Conservation (phyloP, 2,888 invertebrate genomes). For the Pilophorus perplexus region DNA sequence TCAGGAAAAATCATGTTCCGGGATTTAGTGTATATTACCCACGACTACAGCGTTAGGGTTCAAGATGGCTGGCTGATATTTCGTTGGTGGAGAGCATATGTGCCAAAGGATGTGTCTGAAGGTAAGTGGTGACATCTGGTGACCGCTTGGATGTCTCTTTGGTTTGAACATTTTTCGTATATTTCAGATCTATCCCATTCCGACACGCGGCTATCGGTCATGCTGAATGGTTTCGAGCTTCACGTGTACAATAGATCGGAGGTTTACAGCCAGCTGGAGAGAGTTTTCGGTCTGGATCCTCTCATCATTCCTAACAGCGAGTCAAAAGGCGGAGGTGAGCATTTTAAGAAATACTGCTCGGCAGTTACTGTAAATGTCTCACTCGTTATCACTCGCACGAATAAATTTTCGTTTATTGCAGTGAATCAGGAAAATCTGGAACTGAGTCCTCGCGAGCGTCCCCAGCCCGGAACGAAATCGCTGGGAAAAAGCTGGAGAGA, state of each 20-base stretch:
- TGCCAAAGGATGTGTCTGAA: slow-evolving; percentile 92
- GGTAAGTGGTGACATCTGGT: no score
- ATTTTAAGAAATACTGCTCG: no score
- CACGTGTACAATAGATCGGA: slow-evolving; percentile 92
- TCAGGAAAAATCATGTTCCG: slow-evolving; percentile 98
- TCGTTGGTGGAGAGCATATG: slow-evolving; percentile 95
- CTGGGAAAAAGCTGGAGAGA: slow-evolving; percentile 91
- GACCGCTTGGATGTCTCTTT: neutral
- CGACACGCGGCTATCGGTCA: slow-evolving; percentile 84
- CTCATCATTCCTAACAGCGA: slow-evolving; percentile 62
- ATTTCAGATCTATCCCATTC: slow-evolving; percentile 87
- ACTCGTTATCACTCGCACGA: no score
- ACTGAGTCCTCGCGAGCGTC: slow-evolving; percentile 54
- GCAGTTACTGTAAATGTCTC: no score
- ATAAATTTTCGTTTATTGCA: no score
- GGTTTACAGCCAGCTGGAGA: slow-evolving; percentile 81
- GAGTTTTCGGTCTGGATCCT: slow-evolving; percentile 79
- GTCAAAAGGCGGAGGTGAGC: slow-evolving; percentile 23
- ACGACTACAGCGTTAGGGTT: slow-evolving; percentile 87
- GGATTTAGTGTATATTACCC: slow-evolving; percentile 89
- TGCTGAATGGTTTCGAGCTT: slow-evolving; percentile 90
- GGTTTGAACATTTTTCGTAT: neutral
- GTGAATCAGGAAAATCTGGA: slow-evolving; percentile 28
- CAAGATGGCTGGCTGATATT: slow-evolving; percentile 98
- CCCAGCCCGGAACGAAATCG: slow-evolving; percentile 66